These are phyloP conservation scores for Penaeus japonicus DNA, from an alignment of 1,140 invertebrate species.

Conservation along the genomic window DNA sequence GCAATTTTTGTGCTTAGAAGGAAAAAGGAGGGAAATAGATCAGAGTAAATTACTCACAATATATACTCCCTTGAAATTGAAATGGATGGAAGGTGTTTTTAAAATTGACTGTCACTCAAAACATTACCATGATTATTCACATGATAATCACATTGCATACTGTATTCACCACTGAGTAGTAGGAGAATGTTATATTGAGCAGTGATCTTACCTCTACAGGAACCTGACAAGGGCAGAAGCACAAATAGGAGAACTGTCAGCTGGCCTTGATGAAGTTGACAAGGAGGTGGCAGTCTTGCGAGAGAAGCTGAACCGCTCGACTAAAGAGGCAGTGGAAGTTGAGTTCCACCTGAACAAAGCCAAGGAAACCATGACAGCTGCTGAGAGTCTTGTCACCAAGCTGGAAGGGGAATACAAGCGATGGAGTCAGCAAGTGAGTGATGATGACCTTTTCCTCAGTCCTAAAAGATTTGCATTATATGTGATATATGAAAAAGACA, in stretches of 20 bases:
- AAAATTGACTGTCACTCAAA: no score
- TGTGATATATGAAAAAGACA: no score
- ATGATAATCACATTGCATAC: no score
- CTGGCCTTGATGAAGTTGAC: conserved; percentile 86
- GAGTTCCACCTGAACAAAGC: conserved; percentile 88
- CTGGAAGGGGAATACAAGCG: conserved; percentile 87
- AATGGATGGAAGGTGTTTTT: no score
- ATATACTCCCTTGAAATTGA: no score
- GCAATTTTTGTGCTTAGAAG: no score
- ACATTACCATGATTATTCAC: no score
- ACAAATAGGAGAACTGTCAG: conserved; percentile 84
- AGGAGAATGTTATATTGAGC: no score
- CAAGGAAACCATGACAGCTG: conserved; percentile 81
- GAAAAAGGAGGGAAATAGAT: no score
- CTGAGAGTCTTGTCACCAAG: conserved; percentile 85
- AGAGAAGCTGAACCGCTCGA: conserved; percentile 82
- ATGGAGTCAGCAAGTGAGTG: conserved; percentile 82
- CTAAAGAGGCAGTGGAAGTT: conserved; percentile 92
- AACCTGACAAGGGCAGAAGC: conserved; percentile 83
- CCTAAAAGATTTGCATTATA: neutral
- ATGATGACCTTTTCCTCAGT: neutral
- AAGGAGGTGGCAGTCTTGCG: conserved; percentile 85
- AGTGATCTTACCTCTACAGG: conserved; percentile 64
- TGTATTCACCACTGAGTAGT: no score
- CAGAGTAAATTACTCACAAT: no score